phyloP scores from a whole-genome alignment of 2,113 vertebrate genomes.

The Choloepus hoffmanni region DNA sequence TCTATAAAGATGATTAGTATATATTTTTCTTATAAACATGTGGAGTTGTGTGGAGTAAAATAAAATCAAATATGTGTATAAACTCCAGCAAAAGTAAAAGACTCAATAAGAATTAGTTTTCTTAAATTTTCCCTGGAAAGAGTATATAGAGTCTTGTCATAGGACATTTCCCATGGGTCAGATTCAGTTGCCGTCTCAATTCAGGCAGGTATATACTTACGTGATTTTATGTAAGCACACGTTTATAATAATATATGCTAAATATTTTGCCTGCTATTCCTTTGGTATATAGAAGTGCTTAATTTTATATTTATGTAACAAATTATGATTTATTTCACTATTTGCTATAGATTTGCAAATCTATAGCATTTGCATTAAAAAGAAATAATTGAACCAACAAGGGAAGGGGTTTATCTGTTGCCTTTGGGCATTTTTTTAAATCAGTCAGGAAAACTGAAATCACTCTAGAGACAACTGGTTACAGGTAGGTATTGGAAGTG shows the following conservation, averaged over 20 bases:
- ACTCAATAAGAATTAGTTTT: not conserved
- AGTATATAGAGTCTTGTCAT: not conserved
- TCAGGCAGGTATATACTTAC: not conserved
- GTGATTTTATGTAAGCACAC: not conserved
- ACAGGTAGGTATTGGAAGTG: not conserved
- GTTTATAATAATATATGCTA: not conserved
- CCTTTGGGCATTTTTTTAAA: not conserved
- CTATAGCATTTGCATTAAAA: not conserved
- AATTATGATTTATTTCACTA: not conserved
- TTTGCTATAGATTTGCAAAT: not conserved
- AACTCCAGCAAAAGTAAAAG: not conserved
- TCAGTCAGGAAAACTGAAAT: not conserved
- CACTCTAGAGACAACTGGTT: not conserved
- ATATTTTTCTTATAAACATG: not conserved
- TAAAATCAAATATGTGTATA: not conserved
- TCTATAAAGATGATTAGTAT: not conserved
- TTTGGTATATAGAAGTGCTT: not conserved
- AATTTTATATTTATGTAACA: not conserved
- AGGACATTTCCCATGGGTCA: not conserved
- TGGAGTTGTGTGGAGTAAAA: not conserved
- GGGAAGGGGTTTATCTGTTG: not conserved
- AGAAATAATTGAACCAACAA: not conserved
- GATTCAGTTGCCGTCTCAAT: not conserved
- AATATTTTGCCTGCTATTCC: not conserved
- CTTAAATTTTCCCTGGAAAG: not conserved